Base-by-base conservation (phyloP, 2,888 invertebrate species). In the Cryptocephalus primarius region DNA sequence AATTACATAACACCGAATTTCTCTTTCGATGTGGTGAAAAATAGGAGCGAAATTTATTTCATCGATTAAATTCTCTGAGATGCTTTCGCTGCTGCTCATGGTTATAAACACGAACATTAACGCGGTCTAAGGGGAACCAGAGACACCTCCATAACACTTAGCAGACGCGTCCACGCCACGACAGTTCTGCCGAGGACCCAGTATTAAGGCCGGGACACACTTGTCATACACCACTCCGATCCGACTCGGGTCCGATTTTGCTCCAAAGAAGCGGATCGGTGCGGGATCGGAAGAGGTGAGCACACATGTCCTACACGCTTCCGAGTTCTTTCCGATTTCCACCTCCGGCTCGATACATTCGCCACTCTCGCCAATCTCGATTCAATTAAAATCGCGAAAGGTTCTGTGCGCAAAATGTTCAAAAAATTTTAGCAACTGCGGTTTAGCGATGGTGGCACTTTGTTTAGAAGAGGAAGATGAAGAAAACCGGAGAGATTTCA, bases 341-440 rank as follows among this genome's bases (percentile, higher is more conserved):
- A 13, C 11, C 43, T 43, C 43, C 33, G 13, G 34, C 33, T 34
- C 33, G 43, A 43, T 33, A 33, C 34, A 34, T 13, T 41, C 41
- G 31, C 32, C 9, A 9, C n/a, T 40, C 31, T 31, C 41, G 8
- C 13, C 40, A 40, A 13, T 40, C 6, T 40, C 14, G 11, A 4
- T 41, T 32, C 32, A 41, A 31, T 11, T 12, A 14, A 40, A 32
- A 11, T 32, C 42, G 32, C 38, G 36, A 10, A 43, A 43, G 14
- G 13, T 38, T 12, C 39, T 39, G 44, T 38, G 44, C 39, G 2
- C 44, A 44, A 39, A 44, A 44, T 39, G 11, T 39, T 44, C n/a
- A 34, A 44, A 39, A 44, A 39, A 32, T 44, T 39, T 39, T 32
- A 44, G 39, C 44, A 44, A 44, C 44, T 39, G 39, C 39, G 44